Evolutionary conservation across 2,113 vertebrate genomes (phyloP), one percentile per base, ranked within the genome.

Genomic region (Tupaia tana): DNA sequence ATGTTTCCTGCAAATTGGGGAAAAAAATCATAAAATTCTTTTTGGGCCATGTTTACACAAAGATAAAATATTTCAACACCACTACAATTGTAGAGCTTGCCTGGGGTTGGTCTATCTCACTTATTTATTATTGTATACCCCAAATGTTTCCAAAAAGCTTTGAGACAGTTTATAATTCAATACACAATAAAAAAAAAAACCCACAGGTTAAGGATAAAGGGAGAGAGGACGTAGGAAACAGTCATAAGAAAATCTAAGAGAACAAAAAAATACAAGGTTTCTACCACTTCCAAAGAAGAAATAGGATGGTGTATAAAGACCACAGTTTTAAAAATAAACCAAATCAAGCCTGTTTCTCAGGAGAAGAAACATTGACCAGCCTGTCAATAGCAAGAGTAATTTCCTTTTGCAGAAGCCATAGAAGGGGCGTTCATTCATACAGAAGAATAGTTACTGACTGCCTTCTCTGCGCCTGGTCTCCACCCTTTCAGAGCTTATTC

Each of bases 1-100:
- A 97, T 96, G 91, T 97, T 98, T 94, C 92, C 75, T 84, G 95
- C 94, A 96, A 97, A 96, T 95, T 71, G 66, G 91, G 77, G 61
- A 12, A 6, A 58, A 93, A 89, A 80, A 25, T n/a, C 59, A 90
- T 54, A 69, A 90, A 92, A 95, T 86, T 95, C 88, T 93, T 71
- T 71, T 89, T 75, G 24, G 85, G 83, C 71, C 52, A 27, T 93
- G 86, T 95, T 90, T 89, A 96, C 71, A 82, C 18, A 86, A 58
- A 31, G 63, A 61, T 80, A 75, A 86, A 95, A 24, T 34, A 82
- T 89, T 93, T 71, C 73, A 86, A 61, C 14, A 86, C 27, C 59
- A 56, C 66, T 91, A 56, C 67, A 74, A 79, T 56, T 66, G 56
- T 43, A n/a, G 56, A 69, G 59, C 2, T 90, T 82, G 24, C 75